Evolutionary conservation across 2,113 vertebrate genomes (phyloP).

Genomic region (Coracopsis vasa): DNA sequence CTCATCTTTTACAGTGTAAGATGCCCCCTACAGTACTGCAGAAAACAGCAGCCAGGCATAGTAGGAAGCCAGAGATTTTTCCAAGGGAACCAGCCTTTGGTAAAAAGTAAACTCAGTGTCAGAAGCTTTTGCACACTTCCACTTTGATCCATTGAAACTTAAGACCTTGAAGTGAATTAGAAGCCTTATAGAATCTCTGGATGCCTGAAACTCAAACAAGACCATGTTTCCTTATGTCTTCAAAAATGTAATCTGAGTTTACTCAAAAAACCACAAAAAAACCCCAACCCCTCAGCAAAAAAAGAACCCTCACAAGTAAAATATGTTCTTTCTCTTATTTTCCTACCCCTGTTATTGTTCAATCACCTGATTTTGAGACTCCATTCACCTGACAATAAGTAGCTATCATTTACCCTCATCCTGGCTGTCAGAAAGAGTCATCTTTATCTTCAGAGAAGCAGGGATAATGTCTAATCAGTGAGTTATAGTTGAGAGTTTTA

Average conservation of each 20-base stretch:
- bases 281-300: background rate
- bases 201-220: background rate
- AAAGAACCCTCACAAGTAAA: background rate
- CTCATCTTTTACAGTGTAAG: constrained; percentile 42
- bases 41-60: background rate
- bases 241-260: constrained; percentile 18
- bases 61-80: background rate
- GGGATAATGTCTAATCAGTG: constrained; percentile 60
- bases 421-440: constrained; percentile 25
- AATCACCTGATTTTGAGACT: constrained; percentile 38
- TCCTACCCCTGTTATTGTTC: constrained; percentile 27
- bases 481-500: constrained; percentile 40
- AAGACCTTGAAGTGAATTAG: background rate
- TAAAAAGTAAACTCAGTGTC: background rate
- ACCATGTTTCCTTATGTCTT: background rate
- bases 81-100: background rate
- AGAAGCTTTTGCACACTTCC: background rate
- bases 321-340: constrained; percentile 11
- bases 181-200: background rate
- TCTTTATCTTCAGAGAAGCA: constrained; percentile 46
- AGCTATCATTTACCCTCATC: constrained; percentile 33
- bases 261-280: background rate
- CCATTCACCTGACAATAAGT: constrained; percentile 46
- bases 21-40: constrained; percentile 59
- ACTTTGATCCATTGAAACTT: background rate